Evolutionary conservation across 2,888 invertebrate species (phyloP), one percentile per base, ranked within the genome.

Genomic region (Cacoxenus indagator): DNA sequence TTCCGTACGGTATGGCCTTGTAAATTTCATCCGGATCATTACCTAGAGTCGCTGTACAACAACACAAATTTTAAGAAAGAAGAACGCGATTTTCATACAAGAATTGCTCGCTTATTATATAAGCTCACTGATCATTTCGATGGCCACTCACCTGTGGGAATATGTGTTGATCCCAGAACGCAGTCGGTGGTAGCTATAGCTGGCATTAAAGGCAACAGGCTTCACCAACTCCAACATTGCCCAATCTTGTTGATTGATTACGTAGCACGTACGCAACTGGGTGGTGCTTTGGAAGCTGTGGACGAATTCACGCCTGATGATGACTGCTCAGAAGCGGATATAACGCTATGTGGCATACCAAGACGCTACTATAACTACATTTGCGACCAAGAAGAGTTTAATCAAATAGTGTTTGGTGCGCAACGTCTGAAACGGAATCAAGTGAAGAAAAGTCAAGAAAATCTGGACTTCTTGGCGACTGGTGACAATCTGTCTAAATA

Each of bases 241-340:
- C 89, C 92, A 0, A 96, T 98, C 95, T 88, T 95, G 43, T 94
- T 93, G 9, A 90, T 97, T 67, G 97, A 97, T 87, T 90, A 93
- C 76, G 95, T 98, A 2, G 96, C 98, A 0, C 91, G 90, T 79
- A 91, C 92, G 4, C 97, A 97, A 88, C 92, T 92, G 55, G 95
- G 95, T 0, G 96, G 96, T 0, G 92, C 91, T 0, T 95, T 92
- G 92, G 31, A 71, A 45, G 43, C 73, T 0, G 22, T 51, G 4
- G 14, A 71, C 0, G 8, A 69, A 70, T 77, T 81, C 61, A 70
- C 73, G 0, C 55, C 76, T 31, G 74, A 78, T 14, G 4, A n/a
- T 1, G 45, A 66, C 37, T 48, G 24, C 1, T 59, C 19, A 3
- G 22, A 55, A 0, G 17, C 66, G 0, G 59, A 27, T 65, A 43